Evolutionary conservation across 2,888 invertebrate species (phyloP).

Genomic region (Lochmaea capreae): DNA sequence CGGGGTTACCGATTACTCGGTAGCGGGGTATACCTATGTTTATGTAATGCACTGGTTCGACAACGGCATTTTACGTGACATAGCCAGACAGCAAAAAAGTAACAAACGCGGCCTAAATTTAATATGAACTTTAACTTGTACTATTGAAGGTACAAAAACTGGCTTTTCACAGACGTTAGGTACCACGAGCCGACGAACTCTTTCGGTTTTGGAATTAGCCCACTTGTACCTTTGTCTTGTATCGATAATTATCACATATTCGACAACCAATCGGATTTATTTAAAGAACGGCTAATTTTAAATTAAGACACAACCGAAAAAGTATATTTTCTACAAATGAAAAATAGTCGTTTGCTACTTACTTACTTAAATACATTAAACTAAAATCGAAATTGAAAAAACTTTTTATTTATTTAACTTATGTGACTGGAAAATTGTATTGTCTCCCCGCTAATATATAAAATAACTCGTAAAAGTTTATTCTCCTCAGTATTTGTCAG

Average conservation of each 20-base stretch:
- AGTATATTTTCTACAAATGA: too few relatives aligned
- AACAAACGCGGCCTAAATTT: slow-evolving; percentile 55
- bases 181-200: slow-evolving; percentile 47
- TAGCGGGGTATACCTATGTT: slow-evolving; percentile 26
- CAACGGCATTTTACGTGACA: slow-evolving; percentile 57
- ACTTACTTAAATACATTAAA: too few relatives aligned
- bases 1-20: slow-evolving; percentile 32
- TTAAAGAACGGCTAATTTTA: not conserved
- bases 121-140: slow-evolving; percentile 55
- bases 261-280: not conserved
- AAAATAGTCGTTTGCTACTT: too few relatives aligned
- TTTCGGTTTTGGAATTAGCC: slow-evolving; percentile 25
- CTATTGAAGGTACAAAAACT: slow-evolving; percentile 65
- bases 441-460: too few relatives aligned
- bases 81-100: slow-evolving; percentile 62
- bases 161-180: slow-evolving; percentile 61
- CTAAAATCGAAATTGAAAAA: too few relatives aligned
- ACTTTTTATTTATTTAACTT: too few relatives aligned
- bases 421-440: too few relatives aligned
- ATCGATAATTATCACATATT: slow-evolving; percentile 5
- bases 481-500: too few relatives aligned
- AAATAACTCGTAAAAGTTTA: too few relatives aligned
- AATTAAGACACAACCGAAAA: too few relatives aligned
- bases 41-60: slow-evolving; percentile 41
- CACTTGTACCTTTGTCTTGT: slow-evolving; percentile 14